Conservation (phyloP, 2,797 vertebrate species). For the Bovichtus variegatus region DNA sequence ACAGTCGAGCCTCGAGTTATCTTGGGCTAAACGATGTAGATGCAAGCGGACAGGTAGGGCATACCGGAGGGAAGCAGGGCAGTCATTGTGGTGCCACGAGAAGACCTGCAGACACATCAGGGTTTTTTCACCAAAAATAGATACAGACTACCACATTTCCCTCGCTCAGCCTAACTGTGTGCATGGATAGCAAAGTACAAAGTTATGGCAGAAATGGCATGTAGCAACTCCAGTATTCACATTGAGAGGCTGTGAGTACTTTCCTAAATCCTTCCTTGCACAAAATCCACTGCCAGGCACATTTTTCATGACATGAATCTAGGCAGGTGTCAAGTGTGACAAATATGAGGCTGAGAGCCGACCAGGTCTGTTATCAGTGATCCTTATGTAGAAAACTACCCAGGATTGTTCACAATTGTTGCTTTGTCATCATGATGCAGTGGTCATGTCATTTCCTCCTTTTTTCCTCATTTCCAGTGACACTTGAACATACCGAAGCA, state of each 20-base stretch:
- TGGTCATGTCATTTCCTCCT: too few species aligned
- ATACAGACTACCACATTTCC: constrained; percentile 20
- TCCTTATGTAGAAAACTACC: too few species aligned
- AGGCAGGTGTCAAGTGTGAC: neutral
- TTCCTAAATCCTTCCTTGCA: neutral
- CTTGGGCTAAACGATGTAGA: constrained; percentile 48
- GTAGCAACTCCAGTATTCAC: neutral
- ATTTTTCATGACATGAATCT: neutral
- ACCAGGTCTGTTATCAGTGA: too few species aligned
- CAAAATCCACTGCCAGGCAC: neutral
- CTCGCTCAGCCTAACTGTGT: neutral
- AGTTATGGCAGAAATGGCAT: constrained; percentile 3
- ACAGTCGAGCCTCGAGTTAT: constrained; percentile 35
- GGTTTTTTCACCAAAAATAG: constrained; percentile 27
- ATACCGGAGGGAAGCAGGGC: constrained; percentile 53
- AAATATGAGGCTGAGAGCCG: too few species aligned
- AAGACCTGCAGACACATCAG: constrained; percentile 37
- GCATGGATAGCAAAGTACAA: neutral
- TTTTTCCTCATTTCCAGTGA: too few species aligned
- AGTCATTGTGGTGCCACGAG: constrained; percentile 30
- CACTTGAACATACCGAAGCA: too few species aligned
- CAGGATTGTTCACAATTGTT: too few species aligned
- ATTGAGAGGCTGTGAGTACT: neutral
- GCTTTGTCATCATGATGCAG: too few species aligned
- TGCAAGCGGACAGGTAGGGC: constrained; percentile 53